Conservation (phyloP, 1,140 invertebrate species). For the Schmidtea mediterranea region DNA sequence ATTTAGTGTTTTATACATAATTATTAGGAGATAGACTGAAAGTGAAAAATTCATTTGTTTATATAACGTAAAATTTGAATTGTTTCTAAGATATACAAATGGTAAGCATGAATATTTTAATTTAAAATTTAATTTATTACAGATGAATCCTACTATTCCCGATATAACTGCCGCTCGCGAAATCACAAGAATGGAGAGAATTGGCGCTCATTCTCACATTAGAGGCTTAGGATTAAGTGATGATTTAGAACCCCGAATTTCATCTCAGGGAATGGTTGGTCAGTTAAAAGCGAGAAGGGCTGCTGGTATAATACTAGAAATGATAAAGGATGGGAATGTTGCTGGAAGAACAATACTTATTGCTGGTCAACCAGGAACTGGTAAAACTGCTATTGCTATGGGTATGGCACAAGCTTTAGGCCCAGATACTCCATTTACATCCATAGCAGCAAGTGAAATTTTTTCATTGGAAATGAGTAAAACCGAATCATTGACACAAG, state of each 20-base stretch:
- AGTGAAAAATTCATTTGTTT: too few species aligned
- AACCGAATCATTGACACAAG: constrained; percentile 84
- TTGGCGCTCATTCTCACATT: constrained; percentile 94
- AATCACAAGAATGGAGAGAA: constrained; percentile 70
- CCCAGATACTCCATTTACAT: constrained; percentile 78
- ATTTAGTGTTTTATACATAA: too few species aligned
- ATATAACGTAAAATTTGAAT: too few species aligned
- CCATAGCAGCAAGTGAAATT: constrained; percentile 88
- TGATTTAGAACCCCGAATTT: constrained; percentile 56
- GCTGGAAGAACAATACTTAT: constrained; percentile 76
- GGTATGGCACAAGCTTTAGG: constrained; percentile 76
- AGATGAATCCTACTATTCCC: too few species aligned
- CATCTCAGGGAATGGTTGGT: constrained; percentile 92
- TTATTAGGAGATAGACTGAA: too few species aligned
- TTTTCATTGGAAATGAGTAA: constrained; percentile 97
- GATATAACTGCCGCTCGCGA: constrained; percentile 37
- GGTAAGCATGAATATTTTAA: too few species aligned
- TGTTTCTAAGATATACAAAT: too few species aligned
- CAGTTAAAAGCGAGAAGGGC: constrained; percentile 64
- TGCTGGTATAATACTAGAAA: constrained; percentile 72
- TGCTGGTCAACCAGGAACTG: constrained; percentile 81
- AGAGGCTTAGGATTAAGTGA: constrained; percentile 78
- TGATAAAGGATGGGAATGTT: constrained; percentile 86
- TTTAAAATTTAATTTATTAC: too few species aligned
- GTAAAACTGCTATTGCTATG: constrained; percentile 90